Conservation (phyloP, 2,888 invertebrate genomes). For the Harpalus rubripes region DNA sequence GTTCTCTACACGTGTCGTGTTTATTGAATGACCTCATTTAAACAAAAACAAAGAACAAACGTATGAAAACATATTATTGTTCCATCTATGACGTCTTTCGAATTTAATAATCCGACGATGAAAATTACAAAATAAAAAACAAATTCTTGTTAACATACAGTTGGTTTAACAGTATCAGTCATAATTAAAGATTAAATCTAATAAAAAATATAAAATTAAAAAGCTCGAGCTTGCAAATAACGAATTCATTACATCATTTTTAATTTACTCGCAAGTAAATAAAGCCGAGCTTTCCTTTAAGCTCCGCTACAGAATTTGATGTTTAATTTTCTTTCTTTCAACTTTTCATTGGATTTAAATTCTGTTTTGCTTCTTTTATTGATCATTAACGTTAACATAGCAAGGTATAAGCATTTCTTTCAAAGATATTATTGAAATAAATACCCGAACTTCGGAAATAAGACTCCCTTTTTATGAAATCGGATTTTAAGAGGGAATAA, state of each 20-base stretch:
- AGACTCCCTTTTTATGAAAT: not conserved
- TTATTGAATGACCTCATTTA: not conserved
- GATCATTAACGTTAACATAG: not conserved
- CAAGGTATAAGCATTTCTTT: not conserved
- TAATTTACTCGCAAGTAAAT: slow-evolving; percentile 1
- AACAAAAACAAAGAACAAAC: not conserved
- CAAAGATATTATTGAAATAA: not conserved
- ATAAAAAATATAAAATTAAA: slow-evolving; percentile 4
- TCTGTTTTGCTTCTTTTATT: not conserved
- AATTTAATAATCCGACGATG: not conserved
- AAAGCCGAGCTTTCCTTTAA: not conserved
- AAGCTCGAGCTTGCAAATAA: not conserved
- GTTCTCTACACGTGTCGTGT: not conserved
- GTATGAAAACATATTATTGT: not conserved
- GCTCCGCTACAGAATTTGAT: not conserved
- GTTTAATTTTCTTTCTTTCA: slow-evolving; percentile 7
- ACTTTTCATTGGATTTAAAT: not conserved
- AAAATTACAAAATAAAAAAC: slow-evolving; percentile 4
- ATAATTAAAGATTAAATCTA: slow-evolving; percentile 4
- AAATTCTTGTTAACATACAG: not conserved
- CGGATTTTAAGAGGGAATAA: not conserved
- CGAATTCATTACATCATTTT: slow-evolving; percentile 3
- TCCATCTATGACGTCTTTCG: not conserved
- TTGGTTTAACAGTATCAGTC: not conserved
- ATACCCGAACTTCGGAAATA: not conserved